Conservation (phyloP, 2,888 invertebrate species). For the Drosophila quinaria region DNA sequence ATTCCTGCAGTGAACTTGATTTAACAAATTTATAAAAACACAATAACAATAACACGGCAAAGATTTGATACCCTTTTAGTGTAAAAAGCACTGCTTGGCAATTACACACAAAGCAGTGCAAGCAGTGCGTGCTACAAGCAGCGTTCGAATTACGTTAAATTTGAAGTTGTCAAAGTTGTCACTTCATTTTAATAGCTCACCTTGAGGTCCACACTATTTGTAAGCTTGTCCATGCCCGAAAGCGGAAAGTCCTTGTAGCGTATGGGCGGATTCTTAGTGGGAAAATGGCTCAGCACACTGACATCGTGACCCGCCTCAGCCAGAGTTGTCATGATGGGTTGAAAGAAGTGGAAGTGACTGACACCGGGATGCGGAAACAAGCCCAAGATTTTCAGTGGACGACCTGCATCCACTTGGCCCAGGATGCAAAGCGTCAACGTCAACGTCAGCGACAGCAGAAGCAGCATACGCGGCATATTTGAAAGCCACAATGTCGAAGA, state of each 20-base stretch:
- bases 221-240: conserved; percentile 70
- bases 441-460: conserved; percentile 24
- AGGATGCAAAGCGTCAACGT: conserved; percentile 26
- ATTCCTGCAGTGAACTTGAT: conserved; percentile 1
- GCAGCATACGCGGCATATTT: conserved; percentile 24
- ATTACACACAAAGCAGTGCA: background rate
- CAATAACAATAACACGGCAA: background rate
- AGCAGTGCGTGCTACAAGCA: background rate
- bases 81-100: conserved; percentile 1
- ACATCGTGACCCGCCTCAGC: conserved; percentile 86
- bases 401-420: conserved; percentile 51
- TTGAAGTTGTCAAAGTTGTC: no score
- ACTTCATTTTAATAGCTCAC: conserved; percentile 59
- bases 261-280: conserved; percentile 83
- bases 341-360: conserved; percentile 86
- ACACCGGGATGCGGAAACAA: conserved; percentile 86
- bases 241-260: conserved; percentile 84
- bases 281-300: conserved; percentile 86
- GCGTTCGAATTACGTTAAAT: conserved; percentile 1
- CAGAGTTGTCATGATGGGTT: conserved; percentile 86
- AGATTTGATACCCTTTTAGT: background rate
- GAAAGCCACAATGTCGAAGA: background rate
- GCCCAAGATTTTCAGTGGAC: conserved; percentile 83
- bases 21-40: background rate
- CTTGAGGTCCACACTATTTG: conserved; percentile 83